Evolutionary conservation across 2,113 vertebrate genomes (phyloP), one percentile per base, ranked within the genome.

Genomic region (Turnix velox): DNA sequence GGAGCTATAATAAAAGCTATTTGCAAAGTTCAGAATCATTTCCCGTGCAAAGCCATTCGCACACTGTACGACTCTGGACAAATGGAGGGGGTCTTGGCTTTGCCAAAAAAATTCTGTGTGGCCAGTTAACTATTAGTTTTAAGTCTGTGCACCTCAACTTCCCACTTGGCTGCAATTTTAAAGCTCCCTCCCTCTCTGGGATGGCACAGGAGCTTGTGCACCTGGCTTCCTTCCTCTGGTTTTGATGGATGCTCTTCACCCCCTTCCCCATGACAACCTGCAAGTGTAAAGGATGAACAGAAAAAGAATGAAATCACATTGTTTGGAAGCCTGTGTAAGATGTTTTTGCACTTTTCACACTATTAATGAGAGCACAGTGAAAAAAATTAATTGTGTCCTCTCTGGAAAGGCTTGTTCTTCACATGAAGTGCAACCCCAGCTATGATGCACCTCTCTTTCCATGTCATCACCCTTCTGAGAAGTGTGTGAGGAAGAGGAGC

Each of bases 11-110:
- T 95, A 97, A 96, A 97, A 96, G 88, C 96, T 97, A 96, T 95
- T 96, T 96, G 96, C 94, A 97, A 95, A 96, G 94, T 97, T 97
- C 95, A 94, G 94, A 97, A 95, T 97, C 95, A 97, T 97, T 97
- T 96, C 92, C 97, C 95, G 84, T 95, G 96, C 94, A 97, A 97
- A 97, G 94, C 96, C 96, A 97, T 97, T 97, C 97, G 94, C 92
- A 97, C 92, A 96, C 92, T 96, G 83, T 96, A 96, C 22, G 51
- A 77, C 96, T 97, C 96, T 97, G 97, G 97, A 97, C 96, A 98
- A 97, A 95, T 96, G 94, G 95, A 97, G 96, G 96, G 93, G 94
- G 94, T 92, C 92, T 90, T 83, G 87, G 84, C 80, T 92, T 85
- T 97, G 96, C 96, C 96, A 97, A 97, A 96, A 96, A 92, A 92